A percentile compares a stretch with the other conserved stretches of the same genome.
Evolutionary conservation across 2,888 invertebrate genomes (phyloP).

Genomic region (Dryobotodes eremita): DNA sequence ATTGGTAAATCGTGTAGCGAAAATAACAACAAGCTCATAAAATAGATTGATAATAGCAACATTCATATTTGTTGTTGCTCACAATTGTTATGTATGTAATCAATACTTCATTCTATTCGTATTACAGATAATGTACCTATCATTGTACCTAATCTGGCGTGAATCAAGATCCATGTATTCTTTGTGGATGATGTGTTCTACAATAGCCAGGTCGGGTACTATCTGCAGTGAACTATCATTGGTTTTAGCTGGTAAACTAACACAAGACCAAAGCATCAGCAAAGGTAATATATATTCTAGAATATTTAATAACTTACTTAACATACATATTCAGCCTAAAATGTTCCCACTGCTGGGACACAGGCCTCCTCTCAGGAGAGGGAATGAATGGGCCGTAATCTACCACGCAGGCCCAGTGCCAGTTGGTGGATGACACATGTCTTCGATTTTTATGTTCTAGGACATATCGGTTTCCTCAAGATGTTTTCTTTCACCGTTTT

Average conservation of each 20-base stretch:
- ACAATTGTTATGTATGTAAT: background rate
- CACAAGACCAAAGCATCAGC: slow-evolving; percentile 65
- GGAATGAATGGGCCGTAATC: no score
- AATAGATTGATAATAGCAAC: background rate
- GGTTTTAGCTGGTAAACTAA: slow-evolving; percentile 71
- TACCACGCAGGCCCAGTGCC: no score
- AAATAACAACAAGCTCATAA: background rate
- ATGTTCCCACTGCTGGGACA: no score
- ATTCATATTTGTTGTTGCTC: background rate
- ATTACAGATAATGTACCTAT: slow-evolving; percentile 67
- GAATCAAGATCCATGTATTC: slow-evolving; percentile 75
- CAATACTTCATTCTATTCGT: background rate
- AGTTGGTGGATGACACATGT: no score
- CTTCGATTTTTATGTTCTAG: no score
- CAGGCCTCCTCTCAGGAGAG: no score
- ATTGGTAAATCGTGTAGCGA: background rate
- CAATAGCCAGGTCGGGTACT: slow-evolving; percentile 69
- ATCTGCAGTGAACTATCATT: slow-evolving; percentile 71
- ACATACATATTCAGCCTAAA: no score
- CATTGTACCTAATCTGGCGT: slow-evolving; percentile 75
- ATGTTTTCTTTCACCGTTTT: no score
- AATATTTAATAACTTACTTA: no score
- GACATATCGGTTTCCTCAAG: no score
- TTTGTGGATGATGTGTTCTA: slow-evolving; percentile 74
- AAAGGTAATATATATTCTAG: slow-evolving; percentile 51